These are phyloP conservation scores for Pseudomyrmex gracilis DNA, from an alignment of 1,140 invertebrate species.

Conservation along the genomic window DNA sequence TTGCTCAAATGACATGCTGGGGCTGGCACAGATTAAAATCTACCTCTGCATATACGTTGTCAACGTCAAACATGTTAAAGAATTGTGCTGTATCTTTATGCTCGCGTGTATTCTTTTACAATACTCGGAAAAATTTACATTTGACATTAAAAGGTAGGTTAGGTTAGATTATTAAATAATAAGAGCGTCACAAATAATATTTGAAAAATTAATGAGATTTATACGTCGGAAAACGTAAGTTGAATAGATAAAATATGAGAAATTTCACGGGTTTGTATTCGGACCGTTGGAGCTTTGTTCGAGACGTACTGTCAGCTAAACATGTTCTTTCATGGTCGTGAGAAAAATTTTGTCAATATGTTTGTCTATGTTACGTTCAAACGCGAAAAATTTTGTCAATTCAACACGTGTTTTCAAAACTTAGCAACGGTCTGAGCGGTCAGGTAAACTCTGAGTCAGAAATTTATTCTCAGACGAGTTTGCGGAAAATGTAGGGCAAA, in stretches of 20 bases:
- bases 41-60: no score
- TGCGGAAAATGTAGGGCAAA: slow-evolving; percentile 17
- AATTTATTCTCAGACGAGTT: slow-evolving; percentile 12
- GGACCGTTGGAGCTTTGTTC: not conserved
- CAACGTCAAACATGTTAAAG: no score
- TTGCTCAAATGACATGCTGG: no score
- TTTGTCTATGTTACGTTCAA: slow-evolving; percentile 26
- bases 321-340: not conserved
- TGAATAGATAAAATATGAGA: not conserved
- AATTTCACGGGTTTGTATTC: not conserved
- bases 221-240: no score
- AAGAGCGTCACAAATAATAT: no score
- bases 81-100: no score
- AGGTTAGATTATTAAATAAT: no score
- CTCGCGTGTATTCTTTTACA: no score
- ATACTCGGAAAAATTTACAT: no score
- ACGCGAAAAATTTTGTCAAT: slow-evolving; percentile 41
- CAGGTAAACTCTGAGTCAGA: slow-evolving; percentile 26
- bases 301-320: not conserved
- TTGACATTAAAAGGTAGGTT: no score
- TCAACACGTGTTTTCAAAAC: slow-evolving; percentile 46
- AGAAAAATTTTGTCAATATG: not conserved
- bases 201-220: no score
- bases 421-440: not conserved
- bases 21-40: no score